Conservation (phyloP, 2,113 vertebrate genomes). For the Clarias magur region DNA sequence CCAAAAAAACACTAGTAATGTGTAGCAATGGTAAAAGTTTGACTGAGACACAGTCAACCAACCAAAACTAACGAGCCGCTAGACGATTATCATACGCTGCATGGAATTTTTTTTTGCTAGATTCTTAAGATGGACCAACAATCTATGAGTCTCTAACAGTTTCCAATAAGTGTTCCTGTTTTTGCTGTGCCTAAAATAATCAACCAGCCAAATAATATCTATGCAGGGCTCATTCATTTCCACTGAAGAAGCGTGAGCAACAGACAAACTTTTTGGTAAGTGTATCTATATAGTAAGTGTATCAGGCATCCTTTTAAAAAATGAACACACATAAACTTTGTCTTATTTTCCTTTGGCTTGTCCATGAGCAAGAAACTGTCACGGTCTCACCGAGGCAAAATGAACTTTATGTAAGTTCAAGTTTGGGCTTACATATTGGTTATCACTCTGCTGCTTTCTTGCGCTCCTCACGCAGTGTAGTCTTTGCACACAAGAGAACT, state of each 20-base stretch:
- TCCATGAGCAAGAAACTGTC: neutral
- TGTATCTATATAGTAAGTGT: neutral
- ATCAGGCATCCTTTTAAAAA: neutral
- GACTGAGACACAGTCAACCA: neutral
- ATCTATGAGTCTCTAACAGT: neutral
- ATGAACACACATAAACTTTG: neutral
- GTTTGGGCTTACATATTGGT: neutral
- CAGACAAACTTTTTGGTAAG: neutral
- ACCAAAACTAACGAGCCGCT: neutral
- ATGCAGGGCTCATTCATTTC: neutral
- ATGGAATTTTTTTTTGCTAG: neutral
- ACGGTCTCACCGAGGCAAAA: neutral
- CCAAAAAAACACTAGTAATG: neutral
- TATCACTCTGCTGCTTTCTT: neutral
- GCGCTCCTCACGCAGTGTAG: neutral
- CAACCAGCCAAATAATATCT: neutral
- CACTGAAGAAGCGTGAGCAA: neutral
- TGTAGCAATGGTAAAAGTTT: neutral
- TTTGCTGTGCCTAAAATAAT: neutral
- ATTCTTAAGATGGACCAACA: neutral
- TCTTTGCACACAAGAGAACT: neutral
- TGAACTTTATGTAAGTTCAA: slow-evolving; percentile 1
- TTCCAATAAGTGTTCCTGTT: neutral
- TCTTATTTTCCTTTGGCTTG: neutral
- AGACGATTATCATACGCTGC: neutral